Evolutionary conservation across 2,113 vertebrate genomes (phyloP).

Genomic region (Etia nguti): DNA sequence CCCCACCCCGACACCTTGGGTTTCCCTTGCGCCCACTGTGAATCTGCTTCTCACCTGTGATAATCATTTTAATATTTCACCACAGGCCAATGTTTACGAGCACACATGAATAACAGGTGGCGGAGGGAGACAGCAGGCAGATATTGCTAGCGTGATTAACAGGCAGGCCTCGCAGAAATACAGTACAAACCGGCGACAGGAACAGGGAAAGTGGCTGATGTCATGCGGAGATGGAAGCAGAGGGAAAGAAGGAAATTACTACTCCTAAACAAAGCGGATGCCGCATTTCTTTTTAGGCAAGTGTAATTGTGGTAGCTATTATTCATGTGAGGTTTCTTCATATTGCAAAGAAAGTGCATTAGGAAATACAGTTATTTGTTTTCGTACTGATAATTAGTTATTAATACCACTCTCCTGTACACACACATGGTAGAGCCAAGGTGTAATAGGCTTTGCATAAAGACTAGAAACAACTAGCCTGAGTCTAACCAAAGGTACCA

Average conservation of each 20-base stretch:
- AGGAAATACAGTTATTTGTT: background rate
- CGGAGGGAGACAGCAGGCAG: background rate
- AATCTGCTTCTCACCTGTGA: slow-evolving; percentile 11
- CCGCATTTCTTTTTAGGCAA: rapidly evolving
- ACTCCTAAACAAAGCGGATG: background rate
- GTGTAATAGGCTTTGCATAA: background rate
- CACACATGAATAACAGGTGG: background rate
- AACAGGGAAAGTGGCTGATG: background rate
- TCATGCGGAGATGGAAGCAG: background rate
- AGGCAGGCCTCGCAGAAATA: background rate
- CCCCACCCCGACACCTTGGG: background rate
- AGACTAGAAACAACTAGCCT: background rate
- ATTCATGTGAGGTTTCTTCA: background rate
- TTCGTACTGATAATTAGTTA: background rate
- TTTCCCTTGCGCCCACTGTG: background rate
- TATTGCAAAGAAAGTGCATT: background rate
- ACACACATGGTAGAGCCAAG: background rate
- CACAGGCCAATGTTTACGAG: background rate
- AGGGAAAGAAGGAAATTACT: background rate
- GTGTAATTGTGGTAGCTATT: background rate
- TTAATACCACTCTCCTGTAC: background rate
- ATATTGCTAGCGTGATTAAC: background rate
- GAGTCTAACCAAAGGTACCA: background rate
- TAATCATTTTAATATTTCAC: slow-evolving; percentile 18
- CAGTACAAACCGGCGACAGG: background rate